A percentile compares a stretch with the other conserved stretches of the same genome.
These are phyloP conservation scores for Ifrita kowaldi DNA, from an alignment of 2,113 vertebrate genomes.

Conservation along the genomic window DNA sequence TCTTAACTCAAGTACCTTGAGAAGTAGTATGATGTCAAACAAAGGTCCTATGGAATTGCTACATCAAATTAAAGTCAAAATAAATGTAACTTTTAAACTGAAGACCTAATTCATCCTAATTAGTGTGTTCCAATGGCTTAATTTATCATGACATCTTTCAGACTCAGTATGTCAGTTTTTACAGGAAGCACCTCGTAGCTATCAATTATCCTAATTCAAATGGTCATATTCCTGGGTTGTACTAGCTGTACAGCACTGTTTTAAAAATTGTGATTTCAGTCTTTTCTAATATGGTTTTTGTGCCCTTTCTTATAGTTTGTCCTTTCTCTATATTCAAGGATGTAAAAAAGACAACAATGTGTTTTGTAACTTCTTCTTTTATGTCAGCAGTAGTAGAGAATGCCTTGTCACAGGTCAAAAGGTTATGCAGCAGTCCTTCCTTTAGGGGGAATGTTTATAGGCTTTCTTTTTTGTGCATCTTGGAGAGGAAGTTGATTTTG, in stretches of 20 bases:
- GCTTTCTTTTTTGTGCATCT: neutral
- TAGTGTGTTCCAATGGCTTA: neutral
- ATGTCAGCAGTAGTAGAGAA: neutral
- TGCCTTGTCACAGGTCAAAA: neutral
- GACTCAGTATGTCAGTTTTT: neutral
- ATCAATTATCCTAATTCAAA: neutral
- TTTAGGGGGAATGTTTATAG: neutral
- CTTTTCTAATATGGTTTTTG: neutral
- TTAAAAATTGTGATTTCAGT: neutral
- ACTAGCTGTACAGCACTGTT: neutral
- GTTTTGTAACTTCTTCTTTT: neutral
- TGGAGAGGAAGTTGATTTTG: slow-evolving; percentile 15
- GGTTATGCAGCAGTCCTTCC: slow-evolving; percentile 32
- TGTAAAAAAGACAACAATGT: neutral
- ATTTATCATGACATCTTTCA: neutral
- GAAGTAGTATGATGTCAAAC: neutral
- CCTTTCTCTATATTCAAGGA: neutral
- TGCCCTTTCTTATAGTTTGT: neutral
- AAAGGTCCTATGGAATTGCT: neutral
- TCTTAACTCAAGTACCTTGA: neutral
- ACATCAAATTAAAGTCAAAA: neutral
- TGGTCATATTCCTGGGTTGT: neutral
- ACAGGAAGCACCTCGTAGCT: neutral
- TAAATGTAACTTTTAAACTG: neutral
- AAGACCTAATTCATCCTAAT: neutral